phyloP scores from a whole-genome alignment of 1,140 invertebrate genomes.

The Nebria ingens region DNA sequence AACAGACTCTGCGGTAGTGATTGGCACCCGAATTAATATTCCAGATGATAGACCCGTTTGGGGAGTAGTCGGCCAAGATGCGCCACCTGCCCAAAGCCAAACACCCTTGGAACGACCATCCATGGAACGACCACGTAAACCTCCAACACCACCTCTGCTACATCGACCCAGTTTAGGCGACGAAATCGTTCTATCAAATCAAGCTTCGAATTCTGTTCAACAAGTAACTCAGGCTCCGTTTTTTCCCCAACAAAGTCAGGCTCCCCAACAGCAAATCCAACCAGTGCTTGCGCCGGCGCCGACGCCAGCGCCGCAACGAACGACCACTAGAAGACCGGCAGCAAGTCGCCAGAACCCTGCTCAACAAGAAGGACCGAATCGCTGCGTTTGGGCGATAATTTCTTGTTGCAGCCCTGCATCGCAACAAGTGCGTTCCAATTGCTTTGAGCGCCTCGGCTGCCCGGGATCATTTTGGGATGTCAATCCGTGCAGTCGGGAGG shows the following conservation, averaged over 20 bases:
- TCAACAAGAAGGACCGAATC: slow-evolving; percentile 27
- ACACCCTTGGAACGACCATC: slow-evolving; percentile 2
- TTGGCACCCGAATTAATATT: slow-evolving; percentile 14
- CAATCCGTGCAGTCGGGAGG: slow-evolving; percentile 45
- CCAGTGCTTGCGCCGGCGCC: slow-evolving; percentile 13
- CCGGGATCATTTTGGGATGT: slow-evolving; percentile 48
- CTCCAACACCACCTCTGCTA: slow-evolving; percentile 20
- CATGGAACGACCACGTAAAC: slow-evolving; percentile 20
- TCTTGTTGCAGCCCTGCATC: slow-evolving; percentile 46
- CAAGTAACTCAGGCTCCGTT: slow-evolving; percentile 23
- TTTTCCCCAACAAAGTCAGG: slow-evolving; percentile 15
- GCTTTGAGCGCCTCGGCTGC: slow-evolving; percentile 55
- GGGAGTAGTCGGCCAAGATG: slow-evolving; percentile 14
- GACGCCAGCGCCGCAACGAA: slow-evolving; percentile 7
- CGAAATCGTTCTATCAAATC: slow-evolving; percentile 22
- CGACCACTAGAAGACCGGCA: slow-evolving; percentile 10
- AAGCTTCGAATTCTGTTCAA: slow-evolving; percentile 10
- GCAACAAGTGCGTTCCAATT: slow-evolving; percentile 37
- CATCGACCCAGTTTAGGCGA: slow-evolving; percentile 29
- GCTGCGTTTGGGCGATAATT: slow-evolving; percentile 55
- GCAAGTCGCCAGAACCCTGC: slow-evolving; percentile 13
- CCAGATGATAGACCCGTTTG: slow-evolving; percentile 25
- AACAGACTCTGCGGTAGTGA: slow-evolving; percentile 10
- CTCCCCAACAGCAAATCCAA: slow-evolving; percentile 17
- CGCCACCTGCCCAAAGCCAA: neutral